Evolutionary conservation across 2,888 invertebrate genomes (phyloP).

Genomic region (Morinoia aosen): DNA sequence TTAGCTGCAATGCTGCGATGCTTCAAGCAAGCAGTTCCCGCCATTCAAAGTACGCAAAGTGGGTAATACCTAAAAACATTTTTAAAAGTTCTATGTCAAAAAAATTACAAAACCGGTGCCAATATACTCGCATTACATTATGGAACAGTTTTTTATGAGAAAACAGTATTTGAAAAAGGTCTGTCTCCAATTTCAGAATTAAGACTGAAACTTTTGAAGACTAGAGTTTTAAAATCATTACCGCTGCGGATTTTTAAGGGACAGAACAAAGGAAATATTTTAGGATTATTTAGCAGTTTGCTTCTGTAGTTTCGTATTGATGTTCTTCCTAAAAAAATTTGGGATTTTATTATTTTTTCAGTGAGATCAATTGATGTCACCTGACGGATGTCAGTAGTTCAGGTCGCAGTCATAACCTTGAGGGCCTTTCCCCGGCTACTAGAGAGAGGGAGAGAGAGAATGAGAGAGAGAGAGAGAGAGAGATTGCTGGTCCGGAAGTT

Average conservation of each 20-base stretch:
- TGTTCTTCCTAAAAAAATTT: background rate
- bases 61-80: background rate
- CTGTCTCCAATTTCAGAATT: background rate
- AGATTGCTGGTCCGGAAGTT: background rate
- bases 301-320: background rate
- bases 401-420: background rate
- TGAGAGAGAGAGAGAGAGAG: constrained; percentile 35
- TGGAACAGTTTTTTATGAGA: background rate
- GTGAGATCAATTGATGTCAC: background rate
- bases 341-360: background rate
- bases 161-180: background rate
- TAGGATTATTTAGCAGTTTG: background rate
- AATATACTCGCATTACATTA: background rate
- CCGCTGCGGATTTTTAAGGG: background rate
- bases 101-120: background rate
- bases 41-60: too few relatives aligned
- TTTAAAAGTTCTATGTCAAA: background rate
- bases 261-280: background rate
- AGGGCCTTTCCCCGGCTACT: background rate
- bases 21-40: too few relatives aligned
- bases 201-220: background rate
- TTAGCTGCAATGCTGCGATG: background rate
- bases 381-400: background rate
- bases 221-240: background rate
- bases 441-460: constrained; percentile 54